Base-by-base conservation (phyloP, 2,888 invertebrate genomes). In the Pollenia labialis region DNA sequence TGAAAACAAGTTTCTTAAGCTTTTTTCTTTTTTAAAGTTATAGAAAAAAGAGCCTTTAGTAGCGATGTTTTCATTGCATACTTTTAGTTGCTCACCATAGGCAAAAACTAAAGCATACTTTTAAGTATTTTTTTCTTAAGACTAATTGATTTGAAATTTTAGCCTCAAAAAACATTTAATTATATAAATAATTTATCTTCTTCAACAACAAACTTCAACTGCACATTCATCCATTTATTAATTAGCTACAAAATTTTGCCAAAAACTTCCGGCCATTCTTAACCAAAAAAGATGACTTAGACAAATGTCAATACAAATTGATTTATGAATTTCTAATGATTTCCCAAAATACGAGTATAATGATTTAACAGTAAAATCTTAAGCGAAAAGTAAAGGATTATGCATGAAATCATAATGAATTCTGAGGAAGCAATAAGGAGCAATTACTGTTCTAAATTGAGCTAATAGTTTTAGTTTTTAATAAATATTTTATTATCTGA, bases 281-380 rank as follows among this genome's bases (percentile, higher is more conserved):
- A 68, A 54, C 16, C 54, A 66, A 52, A 32, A 32, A 60, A 54
- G 66, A 84, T 82, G 82, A 82, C 72, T 85, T 48, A 42, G 68
- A 79, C 64, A 72, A 87, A 84, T 74, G 83, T 87, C 84, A 87
- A 81, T 76, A 72, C 48, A 84, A 80, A 84, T 87, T 87, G 87
- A 87, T 87, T 87, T 87, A 87, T 87, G 81, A 81, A 87, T 81
- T 77, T 50, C 87, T 87, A 87, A 87, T 87, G 87, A 87, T 74
- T n/a, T 16, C 16, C 50, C 72, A 77, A 84, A 60, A 58, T 50
- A 64, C n/a, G 50, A 23, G 23, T 23, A 23, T 23, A 23, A 23
- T 23, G 2, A 58, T n/a, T 50, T 12, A 16, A 64, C 44, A 75
- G 72, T 68, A 10, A n/a, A 52, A 68, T 18, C 18, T 46, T 6